phyloP scores from a whole-genome alignment of 2,888 invertebrate genomes.

The Acronicta psi region DNA sequence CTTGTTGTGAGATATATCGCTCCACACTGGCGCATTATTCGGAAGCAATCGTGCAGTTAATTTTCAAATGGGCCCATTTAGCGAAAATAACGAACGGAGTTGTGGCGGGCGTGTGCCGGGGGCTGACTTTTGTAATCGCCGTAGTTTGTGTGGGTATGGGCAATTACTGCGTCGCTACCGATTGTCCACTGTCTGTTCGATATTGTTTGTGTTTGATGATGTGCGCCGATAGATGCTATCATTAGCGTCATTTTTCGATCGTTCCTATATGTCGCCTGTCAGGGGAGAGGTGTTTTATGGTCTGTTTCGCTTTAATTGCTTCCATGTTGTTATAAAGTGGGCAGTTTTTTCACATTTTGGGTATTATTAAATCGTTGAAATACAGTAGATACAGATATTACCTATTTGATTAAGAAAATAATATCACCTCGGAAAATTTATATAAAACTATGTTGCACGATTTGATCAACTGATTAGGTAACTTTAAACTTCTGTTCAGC shows the following conservation, averaged over 20 bases:
- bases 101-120: slow-evolving; percentile 62
- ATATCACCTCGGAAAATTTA: too few species aligned
- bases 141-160: slow-evolving; percentile 62
- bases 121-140: slow-evolving; percentile 71
- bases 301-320: slow-evolving; percentile 24
- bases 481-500: too few species aligned
- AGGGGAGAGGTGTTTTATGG: slow-evolving; percentile 46
- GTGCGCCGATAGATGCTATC: slow-evolving; percentile 65
- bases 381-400: too few species aligned
- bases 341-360: slow-evolving; percentile 24
- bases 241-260: slow-evolving; percentile 54
- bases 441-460: too few species aligned
- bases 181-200: slow-evolving; percentile 61
- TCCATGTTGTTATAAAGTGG: background rate
- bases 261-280: slow-evolving; percentile 42
- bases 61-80: slow-evolving; percentile 85
- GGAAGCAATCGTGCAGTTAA: slow-evolving; percentile 85
- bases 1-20: slow-evolving; percentile 69
- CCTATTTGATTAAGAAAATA: too few species aligned
- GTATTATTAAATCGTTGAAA: too few species aligned
- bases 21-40: slow-evolving; percentile 76
- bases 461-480: too few species aligned
- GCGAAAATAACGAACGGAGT: slow-evolving; percentile 78
- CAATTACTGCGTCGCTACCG: slow-evolving; percentile 65
- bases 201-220: slow-evolving; percentile 69